Conservation (phyloP, 2,797 vertebrate genomes). For the Ciconia nigra region DNA sequence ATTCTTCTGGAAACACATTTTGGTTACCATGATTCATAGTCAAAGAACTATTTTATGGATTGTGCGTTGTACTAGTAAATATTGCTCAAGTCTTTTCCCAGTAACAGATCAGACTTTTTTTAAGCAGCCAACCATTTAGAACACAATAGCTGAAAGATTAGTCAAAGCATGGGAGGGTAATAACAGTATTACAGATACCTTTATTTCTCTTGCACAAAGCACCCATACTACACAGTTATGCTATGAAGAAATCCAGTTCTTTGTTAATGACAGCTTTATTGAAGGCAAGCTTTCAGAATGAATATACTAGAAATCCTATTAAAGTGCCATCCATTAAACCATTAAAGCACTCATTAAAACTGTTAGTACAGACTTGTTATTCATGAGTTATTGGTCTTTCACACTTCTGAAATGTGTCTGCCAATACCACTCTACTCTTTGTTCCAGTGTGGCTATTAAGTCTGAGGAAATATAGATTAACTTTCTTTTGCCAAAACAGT, state of each 20-base stretch:
- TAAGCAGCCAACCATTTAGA: background rate
- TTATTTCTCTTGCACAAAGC: conserved; percentile 28
- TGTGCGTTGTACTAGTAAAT: background rate
- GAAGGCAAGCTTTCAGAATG: conserved; percentile 65
- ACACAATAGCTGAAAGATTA: background rate
- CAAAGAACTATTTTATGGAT: background rate
- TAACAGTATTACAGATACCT: conserved; percentile 5
- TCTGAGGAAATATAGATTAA: conserved; percentile 30
- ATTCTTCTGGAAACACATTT: background rate
- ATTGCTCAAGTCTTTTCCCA: background rate
- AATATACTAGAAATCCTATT: conserved; percentile 71
- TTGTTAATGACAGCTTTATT: conserved; percentile 69
- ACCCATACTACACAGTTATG: background rate
- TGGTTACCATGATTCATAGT: background rate
- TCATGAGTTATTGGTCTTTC: conserved; percentile 71
- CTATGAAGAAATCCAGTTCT: conserved; percentile 34
- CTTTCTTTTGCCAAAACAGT: background rate
- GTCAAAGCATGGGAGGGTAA: background rate
- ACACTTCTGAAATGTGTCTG: conserved; percentile 59
- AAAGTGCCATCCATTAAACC: conserved; percentile 73
- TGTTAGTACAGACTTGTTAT: conserved; percentile 66
- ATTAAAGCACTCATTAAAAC: conserved; percentile 74
- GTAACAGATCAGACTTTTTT: background rate
- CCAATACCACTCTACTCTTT: conserved; percentile 53
- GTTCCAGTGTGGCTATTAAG: conserved; percentile 34